These are phyloP conservation scores for Cyrtodaria siliqua DNA, from an alignment of 2,888 invertebrate genomes.

Conservation along the genomic window DNA sequence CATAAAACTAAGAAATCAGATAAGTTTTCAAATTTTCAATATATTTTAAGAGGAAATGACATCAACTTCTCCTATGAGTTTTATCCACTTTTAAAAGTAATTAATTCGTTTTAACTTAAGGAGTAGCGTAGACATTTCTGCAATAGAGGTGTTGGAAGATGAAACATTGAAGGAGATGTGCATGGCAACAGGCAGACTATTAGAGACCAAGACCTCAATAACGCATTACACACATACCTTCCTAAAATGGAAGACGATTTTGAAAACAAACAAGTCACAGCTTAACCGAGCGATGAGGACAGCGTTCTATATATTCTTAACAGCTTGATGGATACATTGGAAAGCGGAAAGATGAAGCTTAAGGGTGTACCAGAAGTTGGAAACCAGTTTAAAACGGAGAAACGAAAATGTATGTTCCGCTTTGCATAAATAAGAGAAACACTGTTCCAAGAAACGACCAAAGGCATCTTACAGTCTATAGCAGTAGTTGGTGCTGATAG, in stretches of 20 bases:
- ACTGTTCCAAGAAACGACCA: conserved; percentile 36
- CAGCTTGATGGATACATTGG: conserved; percentile 8
- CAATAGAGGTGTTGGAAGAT: conserved; percentile 37
- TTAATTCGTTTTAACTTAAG: no score
- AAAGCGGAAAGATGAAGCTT: conserved; percentile 10
- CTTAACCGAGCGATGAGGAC: conserved; percentile 13
- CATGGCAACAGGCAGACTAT: conserved; percentile 12
- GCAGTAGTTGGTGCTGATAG: conserved; percentile 33
- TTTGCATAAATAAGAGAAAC: conserved; percentile 16
- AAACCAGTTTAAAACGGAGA: conserved; percentile 11
- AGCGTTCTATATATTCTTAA: conserved; percentile 27
- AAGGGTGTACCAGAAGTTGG: conserved; percentile 2
- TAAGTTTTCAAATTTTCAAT: no score
- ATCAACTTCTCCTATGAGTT: no score
- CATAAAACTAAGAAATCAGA: no score
- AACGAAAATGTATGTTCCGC: conserved; percentile 26
- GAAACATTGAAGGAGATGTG: conserved; percentile 35
- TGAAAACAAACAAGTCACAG: conserved; percentile 39
- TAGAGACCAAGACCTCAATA: conserved; percentile 38
- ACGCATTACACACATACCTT: conserved; percentile 45
- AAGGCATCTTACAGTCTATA: conserved; percentile 20
- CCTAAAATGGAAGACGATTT: conserved; percentile 48
- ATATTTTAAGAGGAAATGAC: no score
- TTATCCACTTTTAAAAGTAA: no score
- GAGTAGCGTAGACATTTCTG: no score